Evolutionary conservation across 2,797 vertebrate genomes (phyloP).

Genomic region (Thaleichthys pacificus): DNA sequence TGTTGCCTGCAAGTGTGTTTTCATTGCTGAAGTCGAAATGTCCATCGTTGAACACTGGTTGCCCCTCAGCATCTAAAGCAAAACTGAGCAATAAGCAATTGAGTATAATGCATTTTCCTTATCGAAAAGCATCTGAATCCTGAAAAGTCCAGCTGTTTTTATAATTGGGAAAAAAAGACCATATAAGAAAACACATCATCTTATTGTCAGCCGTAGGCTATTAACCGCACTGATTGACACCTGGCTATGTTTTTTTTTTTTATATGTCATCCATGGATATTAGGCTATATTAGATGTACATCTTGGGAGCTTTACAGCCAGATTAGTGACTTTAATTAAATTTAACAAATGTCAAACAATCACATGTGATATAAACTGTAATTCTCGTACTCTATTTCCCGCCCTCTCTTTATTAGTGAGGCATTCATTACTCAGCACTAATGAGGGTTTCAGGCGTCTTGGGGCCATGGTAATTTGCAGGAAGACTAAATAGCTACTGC

Average conservation of each 20-base stretch:
- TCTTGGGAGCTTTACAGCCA: constrained; percentile 48
- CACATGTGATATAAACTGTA: constrained; percentile 44
- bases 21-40: not conserved
- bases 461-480: constrained; percentile 22
- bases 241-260: not conserved
- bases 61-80: not conserved
- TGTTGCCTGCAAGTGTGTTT: too few relatives aligned
- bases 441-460: constrained; percentile 54
- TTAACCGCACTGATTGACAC: not conserved
- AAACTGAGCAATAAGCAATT: not conserved
- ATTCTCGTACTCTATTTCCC: constrained; percentile 33
- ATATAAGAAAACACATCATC: not conserved
- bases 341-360: constrained; percentile 58
- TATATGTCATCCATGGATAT: constrained; percentile 28
- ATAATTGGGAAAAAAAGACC: not conserved
- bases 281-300: constrained; percentile 31
- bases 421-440: constrained; percentile 64
- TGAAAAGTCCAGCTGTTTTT: not conserved
- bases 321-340: constrained; percentile 65
- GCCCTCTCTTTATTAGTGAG: constrained; percentile 44
- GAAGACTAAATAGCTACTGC: constrained; percentile 6
- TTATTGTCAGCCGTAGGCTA: not conserved
- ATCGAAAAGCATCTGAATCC: not conserved
- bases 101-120: not conserved
- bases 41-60: not conserved